Base-by-base conservation (phyloP, 2,888 invertebrate species). In the Melikaiella ostensackeni region DNA sequence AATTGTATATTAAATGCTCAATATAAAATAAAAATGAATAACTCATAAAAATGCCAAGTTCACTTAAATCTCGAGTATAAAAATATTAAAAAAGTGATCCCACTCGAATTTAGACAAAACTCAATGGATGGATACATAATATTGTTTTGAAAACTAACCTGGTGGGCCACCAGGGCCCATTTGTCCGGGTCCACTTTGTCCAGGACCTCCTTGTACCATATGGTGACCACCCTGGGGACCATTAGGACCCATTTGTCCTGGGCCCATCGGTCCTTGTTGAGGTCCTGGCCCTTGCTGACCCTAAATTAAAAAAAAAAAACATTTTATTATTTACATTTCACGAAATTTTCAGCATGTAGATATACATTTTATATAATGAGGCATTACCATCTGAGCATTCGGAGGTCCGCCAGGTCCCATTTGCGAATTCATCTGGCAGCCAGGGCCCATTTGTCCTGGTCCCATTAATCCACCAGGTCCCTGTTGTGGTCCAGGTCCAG, bases 401-500 rank as follows among this genome's bases (percentile, higher is more conserved):
- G 27, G 62, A 87, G 93, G 91, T 13, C 92, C 91, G n/a, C 92
- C 90, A 77, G 85, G 82, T 19, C 83, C 82, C 81, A 84, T 86
- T 74, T 85, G 86, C 1, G 81, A 80, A 55, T 87, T 87, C 75
- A 85, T 87, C 4, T 86, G 89, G 62, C 87, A 87, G 8, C 88
- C 88, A 3, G 84, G 82, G 27, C 81, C 81, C 35, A 80, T 79
- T 55, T 80, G 81, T 21, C 80, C 80, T 30, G 88, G 86, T 13
- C 84, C 87, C 84, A 88, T 87, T 9, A 89, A 84, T 38, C 87
- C 89, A 19, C 88, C 87, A 0, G 89, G 87, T 27, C 86, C 87
- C 75, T 88, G 88, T 74, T 88, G 91, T 35, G 89, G 85, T 74
- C 86, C 88, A 27, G 91, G 87, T 33, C 89, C 88, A 50, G 85